phyloP scores from a whole-genome alignment of 2,113 vertebrate species.

The Caloenas nicobarica region DNA sequence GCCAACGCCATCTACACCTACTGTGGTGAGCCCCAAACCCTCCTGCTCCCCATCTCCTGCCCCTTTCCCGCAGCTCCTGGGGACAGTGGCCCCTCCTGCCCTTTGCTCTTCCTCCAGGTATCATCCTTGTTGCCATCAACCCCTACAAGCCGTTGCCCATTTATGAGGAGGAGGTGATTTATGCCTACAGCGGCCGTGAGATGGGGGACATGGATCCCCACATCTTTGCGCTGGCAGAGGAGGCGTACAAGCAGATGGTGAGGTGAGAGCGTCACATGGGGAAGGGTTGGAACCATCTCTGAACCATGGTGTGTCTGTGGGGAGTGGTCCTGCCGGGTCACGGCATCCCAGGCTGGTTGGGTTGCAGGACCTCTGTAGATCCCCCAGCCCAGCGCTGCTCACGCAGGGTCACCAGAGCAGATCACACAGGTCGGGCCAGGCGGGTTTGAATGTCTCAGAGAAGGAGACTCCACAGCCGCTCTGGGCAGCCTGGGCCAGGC shows the following conservation, averaged over 20 bases:
- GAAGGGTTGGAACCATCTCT: no score
- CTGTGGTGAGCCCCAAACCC: slow-evolving; percentile 68
- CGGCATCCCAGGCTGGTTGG: no score
- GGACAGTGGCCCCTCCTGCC: not conserved
- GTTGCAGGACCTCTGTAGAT: no score
- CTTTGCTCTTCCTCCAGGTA: not conserved
- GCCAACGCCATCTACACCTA: slow-evolving; percentile 82
- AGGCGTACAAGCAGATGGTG: not conserved
- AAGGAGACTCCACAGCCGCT: no score
- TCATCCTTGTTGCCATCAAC: not conserved
- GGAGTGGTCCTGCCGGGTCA: no score
- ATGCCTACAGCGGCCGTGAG: not conserved
- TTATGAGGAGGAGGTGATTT: not conserved
- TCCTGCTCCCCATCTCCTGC: not conserved
- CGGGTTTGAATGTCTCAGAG: no score
- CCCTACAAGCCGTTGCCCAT: not conserved
- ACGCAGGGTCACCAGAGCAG: no score
- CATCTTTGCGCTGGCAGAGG: not conserved
- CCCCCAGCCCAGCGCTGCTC: no score
- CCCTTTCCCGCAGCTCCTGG: fast-evolving
- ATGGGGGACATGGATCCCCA: not conserved
- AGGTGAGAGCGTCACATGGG: not conserved
- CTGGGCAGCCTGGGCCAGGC: no score
- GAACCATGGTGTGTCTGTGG: fast-evolving
- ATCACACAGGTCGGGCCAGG: no score